These are phyloP conservation scores for Erebia palarica DNA, from an alignment of 2,888 invertebrate species.

Conservation along the genomic window DNA sequence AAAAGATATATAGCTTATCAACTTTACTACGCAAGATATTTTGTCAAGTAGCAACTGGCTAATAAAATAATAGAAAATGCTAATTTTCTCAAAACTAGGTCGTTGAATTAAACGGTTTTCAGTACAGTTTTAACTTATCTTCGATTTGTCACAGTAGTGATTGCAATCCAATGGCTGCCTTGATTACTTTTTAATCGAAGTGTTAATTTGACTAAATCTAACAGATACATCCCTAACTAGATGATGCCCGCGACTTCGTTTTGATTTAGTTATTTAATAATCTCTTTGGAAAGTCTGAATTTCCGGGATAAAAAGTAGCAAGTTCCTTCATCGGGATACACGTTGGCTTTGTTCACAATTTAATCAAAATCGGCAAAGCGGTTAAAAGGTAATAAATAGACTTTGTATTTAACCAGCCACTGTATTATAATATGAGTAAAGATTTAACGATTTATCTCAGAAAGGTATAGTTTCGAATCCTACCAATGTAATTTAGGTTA, in stretches of 20 bases:
- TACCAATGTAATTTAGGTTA: not conserved
- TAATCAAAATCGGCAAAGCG: too few relatives aligned
- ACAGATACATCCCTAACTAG: too few relatives aligned
- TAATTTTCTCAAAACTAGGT: not conserved
- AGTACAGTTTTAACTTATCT: not conserved
- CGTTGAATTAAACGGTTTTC: not conserved
- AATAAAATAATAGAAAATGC: not conserved
- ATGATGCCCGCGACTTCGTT: too few relatives aligned
- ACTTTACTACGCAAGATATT: not conserved
- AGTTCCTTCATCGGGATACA: too few relatives aligned
- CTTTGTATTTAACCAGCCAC: too few relatives aligned
- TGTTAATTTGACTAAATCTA: not conserved
- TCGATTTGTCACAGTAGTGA: not conserved
- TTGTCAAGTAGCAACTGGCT: not conserved
- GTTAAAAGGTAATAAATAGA: too few relatives aligned
- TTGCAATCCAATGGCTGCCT: not conserved
- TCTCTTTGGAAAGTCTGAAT: too few relatives aligned
- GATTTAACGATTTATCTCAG: not conserved
- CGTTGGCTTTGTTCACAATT: too few relatives aligned
- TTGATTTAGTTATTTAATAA: too few relatives aligned
- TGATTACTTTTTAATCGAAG: constrained; percentile 7
- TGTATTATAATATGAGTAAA: too few relatives aligned
- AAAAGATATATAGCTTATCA: too few relatives aligned
- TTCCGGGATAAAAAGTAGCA: too few relatives aligned
- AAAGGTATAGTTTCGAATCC: not conserved